Percentiles rank a stretch among this genome's conserved stretches.
Evolutionary conservation across 2,113 vertebrate species (phyloP).

Genomic region (Lagopus muta): DNA sequence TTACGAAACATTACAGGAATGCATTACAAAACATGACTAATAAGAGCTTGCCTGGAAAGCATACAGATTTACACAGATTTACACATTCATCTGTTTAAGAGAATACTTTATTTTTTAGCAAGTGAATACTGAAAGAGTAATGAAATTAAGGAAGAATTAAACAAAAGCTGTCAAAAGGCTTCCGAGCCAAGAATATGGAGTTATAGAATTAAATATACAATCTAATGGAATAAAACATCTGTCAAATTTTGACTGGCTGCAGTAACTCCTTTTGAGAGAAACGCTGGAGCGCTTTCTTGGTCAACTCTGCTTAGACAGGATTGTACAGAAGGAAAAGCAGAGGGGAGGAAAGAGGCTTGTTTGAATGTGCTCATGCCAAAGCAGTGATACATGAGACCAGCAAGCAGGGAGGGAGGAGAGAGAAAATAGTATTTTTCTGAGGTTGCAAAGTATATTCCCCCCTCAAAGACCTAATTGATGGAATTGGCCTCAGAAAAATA

Average conservation of each 20-base stretch:
- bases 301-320: not conserved
- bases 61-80: not conserved
- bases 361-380: not conserved
- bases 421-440: not conserved
- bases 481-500: too few relatives aligned
- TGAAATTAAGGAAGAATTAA: not conserved
- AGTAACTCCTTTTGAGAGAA: not conserved
- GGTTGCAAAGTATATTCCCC: too few relatives aligned
- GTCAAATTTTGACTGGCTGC: not conserved
- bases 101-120: not conserved
- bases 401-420: not conserved
- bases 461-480: too few relatives aligned
- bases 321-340: not conserved
- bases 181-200: not conserved
- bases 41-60: not conserved
- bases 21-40: not conserved
- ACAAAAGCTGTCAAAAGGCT: not conserved
- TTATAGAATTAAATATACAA: not conserved
- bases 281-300: not conserved
- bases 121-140: not conserved
- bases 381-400: not conserved
- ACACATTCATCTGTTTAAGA: not conserved
- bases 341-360: not conserved
- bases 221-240: not conserved
- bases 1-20: not conserved